Conservation (phyloP, 2,888 invertebrate species). For the Taenaris catops region DNA sequence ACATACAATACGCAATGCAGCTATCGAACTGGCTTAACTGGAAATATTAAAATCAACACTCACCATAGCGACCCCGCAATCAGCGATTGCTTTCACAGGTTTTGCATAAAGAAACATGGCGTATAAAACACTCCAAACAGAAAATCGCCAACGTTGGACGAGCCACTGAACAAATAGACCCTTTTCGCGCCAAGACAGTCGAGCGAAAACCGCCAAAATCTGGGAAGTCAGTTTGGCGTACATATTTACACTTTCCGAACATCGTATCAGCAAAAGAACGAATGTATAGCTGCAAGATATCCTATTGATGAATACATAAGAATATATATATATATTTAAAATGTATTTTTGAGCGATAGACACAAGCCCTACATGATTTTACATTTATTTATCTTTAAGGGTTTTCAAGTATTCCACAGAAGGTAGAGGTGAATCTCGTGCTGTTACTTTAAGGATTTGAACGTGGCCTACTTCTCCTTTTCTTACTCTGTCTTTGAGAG, state of each 20-base stretch:
- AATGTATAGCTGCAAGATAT: background rate
- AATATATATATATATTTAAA: too few relatives aligned
- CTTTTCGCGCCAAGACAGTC: slow-evolving; percentile 38
- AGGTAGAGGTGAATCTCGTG: slow-evolving; percentile 83
- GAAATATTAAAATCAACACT: slow-evolving; percentile 15
- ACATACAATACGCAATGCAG: too few relatives aligned
- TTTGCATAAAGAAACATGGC: slow-evolving; percentile 32
- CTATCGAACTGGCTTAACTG: too few relatives aligned
- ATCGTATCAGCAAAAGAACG: background rate
- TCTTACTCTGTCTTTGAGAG: slow-evolving; percentile 67
- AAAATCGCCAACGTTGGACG: slow-evolving; percentile 40
- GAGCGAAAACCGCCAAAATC: slow-evolving; percentile 35
- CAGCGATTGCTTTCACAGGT: slow-evolving; percentile 18
- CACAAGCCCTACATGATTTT: too few relatives aligned
- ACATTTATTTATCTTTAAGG: too few relatives aligned
- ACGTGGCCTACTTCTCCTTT: slow-evolving; percentile 81
- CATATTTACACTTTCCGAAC: slow-evolving; percentile 24
- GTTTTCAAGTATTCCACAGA: slow-evolving; percentile 48
- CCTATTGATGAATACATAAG: background rate
- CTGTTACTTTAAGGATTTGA: slow-evolving; percentile 81
- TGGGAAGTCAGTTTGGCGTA: slow-evolving; percentile 33
- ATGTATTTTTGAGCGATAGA: too few relatives aligned
- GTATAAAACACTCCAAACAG: slow-evolving; percentile 35
- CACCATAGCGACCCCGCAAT: slow-evolving; percentile 14
- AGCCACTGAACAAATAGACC: slow-evolving; percentile 37